Evolutionary conservation across 1,140 invertebrate genomes (phyloP), one percentile per base, ranked within the genome.

Genomic region (Archegozetes longisetosus): DNA sequence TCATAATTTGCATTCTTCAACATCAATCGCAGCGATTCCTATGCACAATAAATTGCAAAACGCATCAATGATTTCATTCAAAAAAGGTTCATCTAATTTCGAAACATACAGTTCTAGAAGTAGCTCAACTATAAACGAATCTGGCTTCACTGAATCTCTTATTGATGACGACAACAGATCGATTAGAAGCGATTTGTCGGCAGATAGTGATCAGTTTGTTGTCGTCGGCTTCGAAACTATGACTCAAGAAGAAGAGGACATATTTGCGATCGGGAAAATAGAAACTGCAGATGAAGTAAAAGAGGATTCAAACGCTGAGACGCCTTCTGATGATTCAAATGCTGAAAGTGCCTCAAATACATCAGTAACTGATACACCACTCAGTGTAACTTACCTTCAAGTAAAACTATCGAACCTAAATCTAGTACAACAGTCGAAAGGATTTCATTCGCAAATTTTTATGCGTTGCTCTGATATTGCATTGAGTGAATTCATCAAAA

Each of bases 361-460:
- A 6, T 6, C 50, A 23, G 6, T 14, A 23, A 6, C 20, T 9
- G 22, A 52, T 17, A 57, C 13, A 52, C 55, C 23, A 57, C 27
- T 57, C 46, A 50, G 12, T 17, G n/a, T 51, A 25, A 58, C 17
- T 20, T 49, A 32, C 14, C 6, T 58, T 2, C 46, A 58, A 3
- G 25, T 58, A 25, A 40, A 24, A 2, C 12, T 58, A 17, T 20
- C 2, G 40, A 40, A 58, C 49, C 4, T 58, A 23, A 58, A 51
- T 40, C 48, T 58, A 12, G 26, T 58, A 12, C 57, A 58, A 20
- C 57, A 58, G 25, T 58, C 57, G 1, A 58, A 58, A 46, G 57
- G 57, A 25, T 58, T 50, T 53, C 47, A 49, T 20, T 58, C 57
- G 17, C 46, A 58, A 40, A 26, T 58, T 26, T 50, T 17, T 40